Conservation (phyloP, 2,113 vertebrate species). For the Syngnathus floridae region DNA sequence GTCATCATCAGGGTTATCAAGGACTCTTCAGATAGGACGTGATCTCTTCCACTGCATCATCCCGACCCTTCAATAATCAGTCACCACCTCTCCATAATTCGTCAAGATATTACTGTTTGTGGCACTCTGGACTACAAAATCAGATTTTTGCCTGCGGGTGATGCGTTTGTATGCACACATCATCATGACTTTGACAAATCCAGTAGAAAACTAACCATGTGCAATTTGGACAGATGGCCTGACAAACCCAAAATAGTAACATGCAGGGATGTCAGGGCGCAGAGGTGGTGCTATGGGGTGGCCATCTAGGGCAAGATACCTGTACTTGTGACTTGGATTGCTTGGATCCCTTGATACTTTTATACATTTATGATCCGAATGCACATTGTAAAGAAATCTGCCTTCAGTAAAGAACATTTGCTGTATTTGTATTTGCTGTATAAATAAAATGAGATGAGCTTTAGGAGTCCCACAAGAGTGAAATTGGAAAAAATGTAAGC, state of each 20-base stretch:
- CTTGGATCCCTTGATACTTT: too few relatives aligned
- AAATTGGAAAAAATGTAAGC: too few relatives aligned
- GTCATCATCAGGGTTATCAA: conserved; percentile 19
- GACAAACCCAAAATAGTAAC: neutral
- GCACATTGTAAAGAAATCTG: too few relatives aligned
- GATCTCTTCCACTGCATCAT: neutral
- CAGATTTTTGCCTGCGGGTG: conserved; percentile 1
- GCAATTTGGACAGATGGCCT: neutral
- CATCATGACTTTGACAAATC: neutral
- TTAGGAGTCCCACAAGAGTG: too few relatives aligned
- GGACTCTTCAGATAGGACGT: conserved; percentile 4
- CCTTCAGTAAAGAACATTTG: too few relatives aligned
- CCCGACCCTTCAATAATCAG: conserved; percentile 1
- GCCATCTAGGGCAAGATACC: too few relatives aligned
- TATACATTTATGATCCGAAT: too few relatives aligned
- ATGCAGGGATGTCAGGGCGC: too few relatives aligned
- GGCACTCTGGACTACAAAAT: conserved; percentile 12
- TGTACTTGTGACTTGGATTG: too few relatives aligned
- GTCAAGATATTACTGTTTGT: neutral
- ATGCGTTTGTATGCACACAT: conserved; percentile 3
- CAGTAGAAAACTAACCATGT: neutral
- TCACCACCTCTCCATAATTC: neutral
- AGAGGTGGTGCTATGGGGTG: too few relatives aligned
- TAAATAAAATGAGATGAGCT: too few relatives aligned
- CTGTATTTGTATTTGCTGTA: too few relatives aligned